A percentile compares a stretch with the other conserved stretches of the same genome.
Conservation (phyloP, 2,888 invertebrate species). For the Macrosoma leucophasiata region DNA sequence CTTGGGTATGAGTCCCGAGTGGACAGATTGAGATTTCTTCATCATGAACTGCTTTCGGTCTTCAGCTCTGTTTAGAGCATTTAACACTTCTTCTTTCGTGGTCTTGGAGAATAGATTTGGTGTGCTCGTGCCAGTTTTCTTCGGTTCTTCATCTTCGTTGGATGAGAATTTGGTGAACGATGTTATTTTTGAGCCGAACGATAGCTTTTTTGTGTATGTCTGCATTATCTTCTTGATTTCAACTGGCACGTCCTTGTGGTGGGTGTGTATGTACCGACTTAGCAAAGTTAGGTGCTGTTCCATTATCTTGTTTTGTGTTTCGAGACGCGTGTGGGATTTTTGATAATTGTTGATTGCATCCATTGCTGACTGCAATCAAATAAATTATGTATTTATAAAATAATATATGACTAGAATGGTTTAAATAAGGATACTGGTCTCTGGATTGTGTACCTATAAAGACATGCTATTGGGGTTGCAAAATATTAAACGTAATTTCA, state of each 20-base stretch:
- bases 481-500: too few relatives aligned
- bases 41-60: conserved; percentile 47
- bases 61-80: conserved; percentile 39
- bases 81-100: conserved; percentile 40
- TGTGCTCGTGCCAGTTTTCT: conserved; percentile 55
- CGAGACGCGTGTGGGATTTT: conserved; percentile 79
- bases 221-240: conserved; percentile 85
- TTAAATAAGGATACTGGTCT: too few relatives aligned
- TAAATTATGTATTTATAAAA: conserved; percentile 2
- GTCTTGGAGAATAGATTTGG: conserved; percentile 65
- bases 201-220: conserved; percentile 63
- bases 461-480: too few relatives aligned
- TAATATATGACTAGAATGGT: neutral
- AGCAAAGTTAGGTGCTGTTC: conserved; percentile 84
- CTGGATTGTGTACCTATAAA: too few relatives aligned
- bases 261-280: conserved; percentile 81
- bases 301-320: conserved; percentile 82
- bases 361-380: conserved; percentile 75
- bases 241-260: conserved; percentile 81
- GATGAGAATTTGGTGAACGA: conserved; percentile 48
- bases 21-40: conserved; percentile 66
- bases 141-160: conserved; percentile 52
- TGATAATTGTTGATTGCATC: conserved; percentile 78
- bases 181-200: conserved; percentile 60
- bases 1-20: conserved; percentile 56